A percentile compares a stretch with the other conserved stretches of the same genome.
phyloP scores from a whole-genome alignment of 1,140 invertebrate genomes.

The Bombus picipes region DNA sequence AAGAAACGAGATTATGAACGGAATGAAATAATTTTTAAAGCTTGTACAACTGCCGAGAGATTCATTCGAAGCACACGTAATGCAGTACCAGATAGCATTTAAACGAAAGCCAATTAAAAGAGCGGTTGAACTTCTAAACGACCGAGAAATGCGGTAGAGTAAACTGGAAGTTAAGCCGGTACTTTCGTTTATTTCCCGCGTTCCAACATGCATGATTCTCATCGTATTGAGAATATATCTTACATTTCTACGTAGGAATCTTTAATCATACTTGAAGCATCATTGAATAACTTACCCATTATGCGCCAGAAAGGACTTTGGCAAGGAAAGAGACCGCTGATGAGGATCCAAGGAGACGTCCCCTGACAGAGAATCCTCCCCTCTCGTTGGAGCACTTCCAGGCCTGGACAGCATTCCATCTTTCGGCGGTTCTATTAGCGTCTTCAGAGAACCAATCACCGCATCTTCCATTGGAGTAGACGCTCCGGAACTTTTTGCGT shows the following conservation, averaged over 20 bases:
- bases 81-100: slow-evolving; percentile 17
- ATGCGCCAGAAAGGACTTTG: slow-evolving; percentile 85
- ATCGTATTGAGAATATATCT: neutral
- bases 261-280: neutral
- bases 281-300: slow-evolving; percentile 74
- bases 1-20: neutral
- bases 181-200: neutral
- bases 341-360: slow-evolving; percentile 80
- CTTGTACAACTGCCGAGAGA: neutral
- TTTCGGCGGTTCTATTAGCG: slow-evolving; percentile 73
- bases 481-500: slow-evolving; percentile 82
- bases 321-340: slow-evolving; percentile 85
- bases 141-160: slow-evolving; percentile 34
- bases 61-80: slow-evolving; percentile 13
- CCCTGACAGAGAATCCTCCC: slow-evolving; percentile 71
- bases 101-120: slow-evolving; percentile 44
- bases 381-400: slow-evolving; percentile 83
- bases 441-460: slow-evolving; percentile 75
- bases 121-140: slow-evolving; percentile 27
- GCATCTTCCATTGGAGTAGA: slow-evolving; percentile 83
- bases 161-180: slow-evolving; percentile 26
- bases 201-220: neutral
- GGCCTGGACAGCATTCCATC: slow-evolving; percentile 81
- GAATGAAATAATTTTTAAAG: neutral
- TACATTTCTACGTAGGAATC: neutral